Base-by-base conservation (phyloP, 2,888 invertebrate genomes). In the Brenthis hecate region DNA sequence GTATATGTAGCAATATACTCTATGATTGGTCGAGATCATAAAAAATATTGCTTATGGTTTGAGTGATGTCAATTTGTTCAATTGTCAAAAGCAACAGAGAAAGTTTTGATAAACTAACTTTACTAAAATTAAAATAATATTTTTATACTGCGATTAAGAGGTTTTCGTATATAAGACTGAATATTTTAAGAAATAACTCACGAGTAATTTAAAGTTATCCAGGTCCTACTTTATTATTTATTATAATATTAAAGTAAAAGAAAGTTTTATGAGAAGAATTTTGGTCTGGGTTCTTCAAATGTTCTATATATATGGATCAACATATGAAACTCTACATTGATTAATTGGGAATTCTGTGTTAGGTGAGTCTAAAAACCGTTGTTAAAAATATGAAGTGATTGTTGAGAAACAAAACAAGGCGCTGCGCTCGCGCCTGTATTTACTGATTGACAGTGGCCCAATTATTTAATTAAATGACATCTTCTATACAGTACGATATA, bases 91-190 rank as follows among this genome's bases (percentile, higher is more conserved):
- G 56, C 64, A 69, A 51, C 64, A 71, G 74, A 71, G 74, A 74
- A 74, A 74, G 74, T 74, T 74, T 74, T 68, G 63, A 36, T 68
- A 57, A 48, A 28, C 28, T 58, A 69, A 67, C 71, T 70, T 72
- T 71, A 54, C 32, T 50, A 68, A 43, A 60, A 68, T 56, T 68
- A 68, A 64, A 68, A 63, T 64, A 54, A 63, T 68, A 69, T 68
- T 70, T 69, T 58, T 66, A 53, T 54, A 67, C 16, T 56, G 51
- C 19, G 43, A 14, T 56, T 56, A 54, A 43, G 36, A 43, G 11
- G 14, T n/a, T 6, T 57, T 48, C 23, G 13, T 51, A 50, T 28
- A 54, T 60, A 58, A 65, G 56, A 65, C 58, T 69, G 16, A 56
- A 32, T 51, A 53, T 61, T 50, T 51, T 48, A 47, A 56, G 28